Evolutionary conservation across 2,888 invertebrate genomes (phyloP), one percentile per base, ranked within the genome.

Genomic region (Pilophorus perplexus): DNA sequence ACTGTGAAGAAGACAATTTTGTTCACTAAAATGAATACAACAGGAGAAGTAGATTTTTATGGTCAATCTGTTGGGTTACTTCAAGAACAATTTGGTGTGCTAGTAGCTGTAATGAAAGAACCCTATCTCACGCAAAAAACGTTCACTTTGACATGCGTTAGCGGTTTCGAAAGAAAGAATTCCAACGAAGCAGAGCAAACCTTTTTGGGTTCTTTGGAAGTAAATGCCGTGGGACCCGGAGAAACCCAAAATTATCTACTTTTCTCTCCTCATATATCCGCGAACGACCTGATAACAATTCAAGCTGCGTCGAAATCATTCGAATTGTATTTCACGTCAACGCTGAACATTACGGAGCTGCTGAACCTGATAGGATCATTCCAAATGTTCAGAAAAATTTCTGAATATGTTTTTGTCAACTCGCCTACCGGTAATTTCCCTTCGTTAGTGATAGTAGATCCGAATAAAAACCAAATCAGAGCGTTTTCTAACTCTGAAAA

Each of bases 91-190:
- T 20, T 12, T 1, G 62, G 62, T 3, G 18, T 46, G 10, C 2
- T 62, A 18, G 62, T 46, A 6, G 33, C 46, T 6, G 46, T 62
- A 2, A 28, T 62, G 28, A 22, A 46, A 14, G 62, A 62, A 20
- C 62, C 62, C 1, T 28, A 10, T 33, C 16, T 62, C 8, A 6
- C 20, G 1, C 18, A 10, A 1, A 22, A 10, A 3, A 27, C 48
- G 10, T 48, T 62, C 28, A 2, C 22, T 16, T 12, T 62, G 33
- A 44, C 27, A 12, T 62, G 62, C 22, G 48, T 62, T 4, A 46
- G 62, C 25, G 16, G 46, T 6, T 62, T 62, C 28, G 46, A 46
- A 44, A 5, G 14, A 3, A 10, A 14, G 5, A 3, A 12, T 2
- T 0, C 20, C 33, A 3, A n/a, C 8, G 44, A 46, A 3, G 8